These are phyloP conservation scores for Notospermus geniculatus DNA, from an alignment of 1,140 invertebrate genomes.

Conservation along the genomic window DNA sequence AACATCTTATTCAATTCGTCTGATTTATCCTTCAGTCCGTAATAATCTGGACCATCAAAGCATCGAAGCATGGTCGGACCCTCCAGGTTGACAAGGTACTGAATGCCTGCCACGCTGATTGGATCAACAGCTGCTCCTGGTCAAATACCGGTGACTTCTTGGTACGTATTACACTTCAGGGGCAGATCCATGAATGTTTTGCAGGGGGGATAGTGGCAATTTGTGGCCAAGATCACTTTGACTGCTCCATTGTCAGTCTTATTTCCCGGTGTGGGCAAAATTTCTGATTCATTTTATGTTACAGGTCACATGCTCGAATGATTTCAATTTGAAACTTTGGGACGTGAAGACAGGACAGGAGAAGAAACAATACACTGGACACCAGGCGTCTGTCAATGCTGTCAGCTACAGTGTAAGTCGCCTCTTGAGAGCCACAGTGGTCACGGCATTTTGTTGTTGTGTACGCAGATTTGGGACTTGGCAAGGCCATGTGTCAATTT, in stretches of 20 bases:
- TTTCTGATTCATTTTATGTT: slow-evolving; percentile 9
- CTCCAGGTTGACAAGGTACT: slow-evolving; percentile 24
- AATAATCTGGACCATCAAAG: slow-evolving; percentile 37
- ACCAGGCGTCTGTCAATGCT: slow-evolving; percentile 45
- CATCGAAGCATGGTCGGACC: not conserved
- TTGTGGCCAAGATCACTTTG: slow-evolving; percentile 1
- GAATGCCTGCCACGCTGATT: slow-evolving; percentile 48
- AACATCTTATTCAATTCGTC: no score
- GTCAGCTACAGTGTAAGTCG: slow-evolving; percentile 45
- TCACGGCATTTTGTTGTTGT: no score
- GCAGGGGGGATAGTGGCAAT: not conserved
- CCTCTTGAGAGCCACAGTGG: no score
- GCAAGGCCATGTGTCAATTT: no score
- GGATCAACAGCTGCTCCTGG: slow-evolving; percentile 51
- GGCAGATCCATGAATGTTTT: no score
- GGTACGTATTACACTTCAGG: slow-evolving; percentile 29
- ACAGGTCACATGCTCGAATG: slow-evolving; percentile 48
- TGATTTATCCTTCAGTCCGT: slow-evolving; percentile 40
- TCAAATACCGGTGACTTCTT: slow-evolving; percentile 46
- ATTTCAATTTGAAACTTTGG: slow-evolving; percentile 52
- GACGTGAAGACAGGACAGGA: slow-evolving; percentile 34
- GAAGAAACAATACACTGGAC: slow-evolving; percentile 44
- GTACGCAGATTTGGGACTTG: no score
- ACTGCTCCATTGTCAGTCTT: no score
- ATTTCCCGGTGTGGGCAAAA: no score